Conservation (phyloP, 2,113 vertebrate species). For the Oreochromis tanganicae region DNA sequence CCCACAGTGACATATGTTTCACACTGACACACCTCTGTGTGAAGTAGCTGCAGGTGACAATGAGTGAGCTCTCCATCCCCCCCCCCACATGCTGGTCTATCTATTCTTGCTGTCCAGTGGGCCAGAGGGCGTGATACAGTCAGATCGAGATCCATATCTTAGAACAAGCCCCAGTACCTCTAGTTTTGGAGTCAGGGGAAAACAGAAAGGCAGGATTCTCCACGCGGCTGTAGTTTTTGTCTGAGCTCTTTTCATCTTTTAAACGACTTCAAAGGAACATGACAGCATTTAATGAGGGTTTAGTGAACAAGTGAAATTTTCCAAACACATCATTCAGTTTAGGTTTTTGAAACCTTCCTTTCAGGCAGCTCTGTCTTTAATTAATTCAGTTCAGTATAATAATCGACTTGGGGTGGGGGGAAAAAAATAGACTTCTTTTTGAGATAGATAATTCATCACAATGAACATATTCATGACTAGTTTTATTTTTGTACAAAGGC, state of each 20-base stretch:
- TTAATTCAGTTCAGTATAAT: not conserved
- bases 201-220: not conserved
- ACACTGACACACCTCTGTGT: not conserved
- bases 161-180: not conserved
- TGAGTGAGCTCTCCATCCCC: constrained; percentile 34
- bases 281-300: not conserved
- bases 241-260: not conserved
- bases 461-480: not conserved
- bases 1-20: not conserved
- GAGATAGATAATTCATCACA: not conserved
- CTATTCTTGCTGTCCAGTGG: not conserved
- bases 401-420: not conserved
- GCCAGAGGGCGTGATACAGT: not conserved
- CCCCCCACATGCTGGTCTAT: not conserved
- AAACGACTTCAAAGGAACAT: not conserved
- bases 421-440: not conserved
- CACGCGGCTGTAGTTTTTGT: not conserved
- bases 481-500: not conserved
- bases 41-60: constrained; percentile 34
- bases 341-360: not conserved
- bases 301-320: not conserved
- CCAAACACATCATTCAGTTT: not conserved
- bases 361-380: not conserved
- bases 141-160: constrained; percentile 5
- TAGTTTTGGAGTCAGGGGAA: not conserved